Percentiles rank a stretch among this genome's conserved stretches.
phyloP scores from a whole-genome alignment of 2,797 vertebrate species.

The Chanos chanos region DNA sequence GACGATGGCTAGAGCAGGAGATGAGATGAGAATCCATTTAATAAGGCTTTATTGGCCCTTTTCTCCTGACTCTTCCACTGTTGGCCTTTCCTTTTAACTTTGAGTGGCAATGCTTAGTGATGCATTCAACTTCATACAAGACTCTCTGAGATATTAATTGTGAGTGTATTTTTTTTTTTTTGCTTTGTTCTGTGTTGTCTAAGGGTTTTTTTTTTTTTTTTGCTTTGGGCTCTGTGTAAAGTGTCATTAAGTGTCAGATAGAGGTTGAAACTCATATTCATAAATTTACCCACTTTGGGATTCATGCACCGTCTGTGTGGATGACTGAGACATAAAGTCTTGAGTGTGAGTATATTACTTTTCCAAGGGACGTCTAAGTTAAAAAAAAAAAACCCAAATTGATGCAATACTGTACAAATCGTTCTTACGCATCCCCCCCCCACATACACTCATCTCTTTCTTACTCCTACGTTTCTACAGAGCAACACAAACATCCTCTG shows the following conservation, averaged over 20 bases:
- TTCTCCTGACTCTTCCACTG: slow-evolving; percentile 29
- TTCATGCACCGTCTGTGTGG: neutral
- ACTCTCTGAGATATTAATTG: slow-evolving; percentile 26
- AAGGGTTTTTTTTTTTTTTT: slow-evolving; percentile 7
- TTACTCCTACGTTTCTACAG: neutral
- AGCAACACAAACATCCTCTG: slow-evolving; percentile 11
- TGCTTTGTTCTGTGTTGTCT: neutral
- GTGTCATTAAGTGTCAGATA: slow-evolving; percentile 24
- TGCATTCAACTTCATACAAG: slow-evolving; percentile 29
- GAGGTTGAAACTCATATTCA: slow-evolving; percentile 30
- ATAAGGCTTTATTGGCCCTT: slow-evolving; percentile 63
- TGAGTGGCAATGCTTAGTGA: slow-evolving; percentile 42
- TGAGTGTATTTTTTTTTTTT: slow-evolving; percentile 24
- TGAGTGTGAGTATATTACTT: slow-evolving; percentile 10
- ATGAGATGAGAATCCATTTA: slow-evolving; percentile 56
- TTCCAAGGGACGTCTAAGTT: slow-evolving; percentile 3
- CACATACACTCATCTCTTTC: neutral
- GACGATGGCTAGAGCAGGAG: slow-evolving; percentile 47
- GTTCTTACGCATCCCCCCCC: neutral
- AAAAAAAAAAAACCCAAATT: slow-evolving; percentile 21
- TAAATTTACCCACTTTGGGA: slow-evolving; percentile 14
- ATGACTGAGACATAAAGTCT: slow-evolving; percentile 2
- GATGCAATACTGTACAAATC: slow-evolving; percentile 9
- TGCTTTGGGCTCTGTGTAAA: slow-evolving; percentile 24
- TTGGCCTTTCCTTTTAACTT: slow-evolving; percentile 55